phyloP scores from a whole-genome alignment of 2,888 invertebrate genomes.

The Microdon myrmicae region DNA sequence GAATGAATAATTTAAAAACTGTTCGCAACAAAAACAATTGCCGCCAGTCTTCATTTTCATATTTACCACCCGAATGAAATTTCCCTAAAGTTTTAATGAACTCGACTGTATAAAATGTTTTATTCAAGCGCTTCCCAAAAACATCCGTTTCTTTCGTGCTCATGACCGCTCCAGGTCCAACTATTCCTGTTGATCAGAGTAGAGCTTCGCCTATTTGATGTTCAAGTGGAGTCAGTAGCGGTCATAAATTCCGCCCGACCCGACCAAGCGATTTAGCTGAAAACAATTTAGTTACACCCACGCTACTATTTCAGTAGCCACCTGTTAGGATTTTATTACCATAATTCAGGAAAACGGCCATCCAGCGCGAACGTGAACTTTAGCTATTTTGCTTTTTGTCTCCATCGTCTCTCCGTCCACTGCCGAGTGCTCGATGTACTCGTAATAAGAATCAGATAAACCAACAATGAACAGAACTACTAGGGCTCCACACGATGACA shows the following conservation, averaged over 20 bases:
- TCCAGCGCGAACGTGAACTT: not conserved
- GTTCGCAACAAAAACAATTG: constrained; percentile 11
- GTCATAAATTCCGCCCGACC: constrained; percentile 18
- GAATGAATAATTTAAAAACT: constrained; percentile 28
- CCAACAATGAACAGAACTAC: constrained; percentile 14
- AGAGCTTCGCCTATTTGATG: not conserved
- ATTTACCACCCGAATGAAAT: constrained; percentile 38
- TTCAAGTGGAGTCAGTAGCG: not conserved
- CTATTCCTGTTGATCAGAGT: not conserved
- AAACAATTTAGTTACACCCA: constrained; percentile 22
- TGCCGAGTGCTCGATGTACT: constrained; percentile 33
- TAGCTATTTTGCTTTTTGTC: constrained; percentile 10
- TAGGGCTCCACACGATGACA: not conserved
- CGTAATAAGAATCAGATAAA: constrained; percentile 47
- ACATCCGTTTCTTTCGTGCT: constrained; percentile 10
- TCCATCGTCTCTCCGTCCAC: constrained; percentile 39
- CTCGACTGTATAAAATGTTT: constrained; percentile 40
- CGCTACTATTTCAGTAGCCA: constrained; percentile 39
- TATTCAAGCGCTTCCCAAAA: constrained; percentile 36
- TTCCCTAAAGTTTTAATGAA: constrained; percentile 39
- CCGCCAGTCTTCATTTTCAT: constrained; percentile 22
- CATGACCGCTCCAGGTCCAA: constrained; percentile 7
- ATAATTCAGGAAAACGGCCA: constrained; percentile 6
- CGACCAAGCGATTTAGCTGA: constrained; percentile 19
- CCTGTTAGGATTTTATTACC: constrained; percentile 45